Conservation (phyloP, 1,140 invertebrate species). For the Galendromus occidentalis region DNA sequence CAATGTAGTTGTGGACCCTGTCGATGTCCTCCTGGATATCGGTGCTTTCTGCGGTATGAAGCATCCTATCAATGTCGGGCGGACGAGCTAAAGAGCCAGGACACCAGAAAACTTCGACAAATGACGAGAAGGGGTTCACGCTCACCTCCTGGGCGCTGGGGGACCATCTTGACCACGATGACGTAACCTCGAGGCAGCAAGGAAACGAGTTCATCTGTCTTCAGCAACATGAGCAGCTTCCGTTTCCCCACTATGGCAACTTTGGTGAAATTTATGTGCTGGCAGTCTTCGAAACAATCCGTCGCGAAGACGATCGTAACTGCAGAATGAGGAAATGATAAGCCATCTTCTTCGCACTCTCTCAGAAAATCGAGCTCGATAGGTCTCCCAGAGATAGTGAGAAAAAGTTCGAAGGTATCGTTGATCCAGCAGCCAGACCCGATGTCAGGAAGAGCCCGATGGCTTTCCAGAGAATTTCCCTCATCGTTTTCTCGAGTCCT, state of each 20-base stretch:
- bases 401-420: background rate
- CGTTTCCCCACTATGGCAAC: background rate
- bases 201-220: background rate
- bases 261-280: background rate
- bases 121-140: too few relatives aligned
- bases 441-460: background rate
- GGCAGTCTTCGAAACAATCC: background rate
- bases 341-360: background rate
- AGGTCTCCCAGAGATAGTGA: background rate
- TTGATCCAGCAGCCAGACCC: background rate
- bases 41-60: too few relatives aligned
- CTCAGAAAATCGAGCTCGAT: background rate
- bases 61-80: too few relatives aligned
- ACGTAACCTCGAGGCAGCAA: background rate
- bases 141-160: too few relatives aligned
- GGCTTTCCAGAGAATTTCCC: background rate
- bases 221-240: background rate
- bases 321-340: background rate
- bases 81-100: too few relatives aligned
- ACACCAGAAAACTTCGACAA: too few relatives aligned
- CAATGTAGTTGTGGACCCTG: too few relatives aligned
- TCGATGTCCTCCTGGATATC: too few relatives aligned
- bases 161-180: background rate
- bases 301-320: background rate
- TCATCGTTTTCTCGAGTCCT: background rate